A percentile compares a stretch with the other conserved stretches of the same genome.
phyloP scores from a whole-genome alignment of 2,113 vertebrate species.

The Pangasianodon hypophthalmus region DNA sequence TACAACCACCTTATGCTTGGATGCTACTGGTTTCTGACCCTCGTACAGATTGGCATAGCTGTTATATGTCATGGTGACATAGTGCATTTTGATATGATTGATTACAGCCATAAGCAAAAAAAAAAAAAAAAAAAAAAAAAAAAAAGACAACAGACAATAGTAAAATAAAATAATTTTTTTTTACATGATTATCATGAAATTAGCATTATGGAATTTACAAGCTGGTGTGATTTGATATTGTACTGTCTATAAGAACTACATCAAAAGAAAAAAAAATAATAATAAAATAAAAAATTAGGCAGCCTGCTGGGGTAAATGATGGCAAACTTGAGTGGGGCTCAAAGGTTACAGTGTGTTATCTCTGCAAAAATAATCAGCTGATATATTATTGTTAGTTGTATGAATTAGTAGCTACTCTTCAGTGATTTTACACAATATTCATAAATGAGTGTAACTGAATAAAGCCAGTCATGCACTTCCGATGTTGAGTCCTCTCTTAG shows the following conservation, averaged over 20 bases:
- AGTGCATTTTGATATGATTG: constrained; percentile 73
- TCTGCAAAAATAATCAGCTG: constrained; percentile 63
- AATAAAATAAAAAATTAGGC: constrained; percentile 58
- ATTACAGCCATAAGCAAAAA: constrained; percentile 71
- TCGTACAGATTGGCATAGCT: constrained; percentile 60
- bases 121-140: constrained; percentile 53
- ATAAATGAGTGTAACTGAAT: constrained; percentile 45
- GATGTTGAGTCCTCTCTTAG: constrained; percentile 75
- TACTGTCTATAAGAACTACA: constrained; percentile 36
- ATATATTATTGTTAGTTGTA: constrained; percentile 63
- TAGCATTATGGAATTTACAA: constrained; percentile 65
- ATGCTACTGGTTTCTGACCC: constrained; percentile 52
- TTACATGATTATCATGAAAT: constrained; percentile 61
- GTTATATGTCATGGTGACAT: constrained; percentile 64
- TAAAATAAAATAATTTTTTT: constrained; percentile 38
- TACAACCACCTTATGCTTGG: constrained; percentile 76
- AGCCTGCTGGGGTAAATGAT: constrained; percentile 58
- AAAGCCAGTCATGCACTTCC: constrained; percentile 72
- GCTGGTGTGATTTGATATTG: constrained; percentile 59
- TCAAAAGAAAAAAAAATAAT: constrained; percentile 27
- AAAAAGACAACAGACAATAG: constrained; percentile 61
- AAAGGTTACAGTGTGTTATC: constrained; percentile 65
- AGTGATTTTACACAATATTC: constrained; percentile 31
- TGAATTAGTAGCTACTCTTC: constrained; percentile 52
- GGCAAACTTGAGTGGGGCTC: constrained; percentile 52